Base-by-base conservation (phyloP, 1,140 invertebrate species). In the Helicoverpa zea region DNA sequence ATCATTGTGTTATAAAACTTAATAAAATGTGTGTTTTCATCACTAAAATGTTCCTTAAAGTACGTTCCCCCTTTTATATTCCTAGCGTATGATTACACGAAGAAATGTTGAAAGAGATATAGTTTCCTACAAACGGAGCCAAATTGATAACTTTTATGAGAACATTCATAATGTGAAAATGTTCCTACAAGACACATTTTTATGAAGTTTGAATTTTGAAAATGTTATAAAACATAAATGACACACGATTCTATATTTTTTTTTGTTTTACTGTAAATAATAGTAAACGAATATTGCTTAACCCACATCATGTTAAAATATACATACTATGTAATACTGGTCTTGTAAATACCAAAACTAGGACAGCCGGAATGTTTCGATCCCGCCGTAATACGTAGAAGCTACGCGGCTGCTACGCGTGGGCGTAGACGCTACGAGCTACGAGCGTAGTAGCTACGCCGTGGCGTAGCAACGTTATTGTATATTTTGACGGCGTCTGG, bases 361-460 rank as follows among this genome's bases (percentile, higher is more conserved):
- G 52, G 72, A 18, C 72, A 74, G 16, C 30, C 51, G n/a, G 23
- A 56, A 30, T 30, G 68, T 47, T 74, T 13, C 72, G 72, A 59
- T 47, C 72, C 56, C 66, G 66, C 29, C 54, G 49, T 35, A 74
- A 74, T 47, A 74, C 29, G 59, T 43, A 43, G 35, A 43, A 43
- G 35, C 35, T 43, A 43, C 35, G 35, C 35, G 35, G 35, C 35
- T 43, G 35, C 35, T 43, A 43, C 35, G 35, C 35, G 35, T 43
- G 35, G 35, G 35, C 54, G 66, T 59, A 58, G 56, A 58, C 56
- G 18, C 68, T 47, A 56, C 64, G 61, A 54, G 56, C 79, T 81
- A 77, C 80, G 73, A 14, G 86, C 85, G 86, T 86, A 85, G 86
- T 82, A 82, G 83, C 80, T 80, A 79, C 81, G 80, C 23, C 30